Evolutionary conservation across 2,888 invertebrate species (phyloP), one percentile per base, ranked within the genome.

Genomic region (Thera obeliscata): DNA sequence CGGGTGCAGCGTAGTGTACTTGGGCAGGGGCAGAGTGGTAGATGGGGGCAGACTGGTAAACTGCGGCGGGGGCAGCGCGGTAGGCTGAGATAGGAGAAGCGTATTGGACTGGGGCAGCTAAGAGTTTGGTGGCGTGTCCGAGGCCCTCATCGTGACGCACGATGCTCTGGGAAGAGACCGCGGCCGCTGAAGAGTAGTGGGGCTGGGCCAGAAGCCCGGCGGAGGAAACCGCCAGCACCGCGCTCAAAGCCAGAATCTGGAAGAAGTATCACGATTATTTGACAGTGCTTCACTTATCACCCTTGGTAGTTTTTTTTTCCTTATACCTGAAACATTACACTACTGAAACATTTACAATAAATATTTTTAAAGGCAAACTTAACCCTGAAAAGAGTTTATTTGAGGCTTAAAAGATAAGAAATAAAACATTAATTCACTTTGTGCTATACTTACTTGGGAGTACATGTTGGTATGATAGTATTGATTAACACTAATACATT

Each of bases 181-280:
- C 91, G 2, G 82, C 87, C 0, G 90, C 87, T 2, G 87, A 80
- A 48, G 90, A 86, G 79, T 90, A 89, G 79, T 93, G 92, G 48
- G 94, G 75, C 52, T 75, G 79, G 1, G 89, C 83, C 68, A 92
- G 74, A 55, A 91, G 84, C 55, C 89, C 90, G 11, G 90, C 91
- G 54, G 83, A 72, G 35, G 93, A 87, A 56, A 94, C 86, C 57
- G 90, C 90, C 78, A 93, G 73, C 67, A 93, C 78, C 64, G 90
- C 88, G 81, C 88, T 82, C 76, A 94, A 52, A 63, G 84, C 79
- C 52, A 91, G 57, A 57, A 91, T 78, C 91, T 92, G 79, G 6
- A 80, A 82, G 66, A 73, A 59, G 71, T n/a, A 48, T 55, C 54
- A 70, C 57, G 52, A n/a, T 43, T 59, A 36, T 7, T 52, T 1